Conservation (phyloP, 2,797 vertebrate species). For the Furcifer pardalis region DNA sequence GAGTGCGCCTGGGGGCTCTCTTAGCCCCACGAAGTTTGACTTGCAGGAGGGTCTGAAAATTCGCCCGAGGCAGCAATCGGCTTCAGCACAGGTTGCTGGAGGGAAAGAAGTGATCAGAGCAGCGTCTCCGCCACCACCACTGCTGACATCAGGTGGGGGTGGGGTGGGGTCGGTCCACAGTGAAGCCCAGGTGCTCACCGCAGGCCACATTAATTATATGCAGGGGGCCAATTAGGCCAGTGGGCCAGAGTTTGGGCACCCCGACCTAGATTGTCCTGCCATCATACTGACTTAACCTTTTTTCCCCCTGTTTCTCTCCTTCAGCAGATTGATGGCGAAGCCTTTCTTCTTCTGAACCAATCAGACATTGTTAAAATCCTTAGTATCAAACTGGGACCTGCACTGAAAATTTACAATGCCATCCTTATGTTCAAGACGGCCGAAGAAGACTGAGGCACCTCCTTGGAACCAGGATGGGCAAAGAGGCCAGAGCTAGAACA, state of each 20-base stretch:
- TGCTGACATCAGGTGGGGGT: no score
- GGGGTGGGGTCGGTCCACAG: no score
- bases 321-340: slow-evolving; percentile 92
- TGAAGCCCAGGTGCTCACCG: no score
- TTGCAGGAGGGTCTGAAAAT: no score
- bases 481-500: not conserved
- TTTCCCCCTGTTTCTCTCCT: slow-evolving; percentile 38
- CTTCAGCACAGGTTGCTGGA: no score
- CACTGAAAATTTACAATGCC: slow-evolving; percentile 93
- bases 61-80: no score
- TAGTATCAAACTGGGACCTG: slow-evolving; percentile 91
- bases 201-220: no score
- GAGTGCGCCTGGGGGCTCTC: no score
- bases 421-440: slow-evolving; percentile 90
- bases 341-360: slow-evolving; percentile 92
- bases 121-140: no score
- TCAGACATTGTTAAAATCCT: slow-evolving; percentile 89
- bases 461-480: not conserved
- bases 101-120: no score
- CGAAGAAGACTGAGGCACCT: slow-evolving; percentile 69
- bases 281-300: not conserved
- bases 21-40: no score
- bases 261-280: not conserved
- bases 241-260: not conserved
- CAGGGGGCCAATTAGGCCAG: no score